Evolutionary conservation across 1,140 invertebrate species (phyloP), one percentile per base, ranked within the genome.

Genomic region (Nephila pilipes): DNA sequence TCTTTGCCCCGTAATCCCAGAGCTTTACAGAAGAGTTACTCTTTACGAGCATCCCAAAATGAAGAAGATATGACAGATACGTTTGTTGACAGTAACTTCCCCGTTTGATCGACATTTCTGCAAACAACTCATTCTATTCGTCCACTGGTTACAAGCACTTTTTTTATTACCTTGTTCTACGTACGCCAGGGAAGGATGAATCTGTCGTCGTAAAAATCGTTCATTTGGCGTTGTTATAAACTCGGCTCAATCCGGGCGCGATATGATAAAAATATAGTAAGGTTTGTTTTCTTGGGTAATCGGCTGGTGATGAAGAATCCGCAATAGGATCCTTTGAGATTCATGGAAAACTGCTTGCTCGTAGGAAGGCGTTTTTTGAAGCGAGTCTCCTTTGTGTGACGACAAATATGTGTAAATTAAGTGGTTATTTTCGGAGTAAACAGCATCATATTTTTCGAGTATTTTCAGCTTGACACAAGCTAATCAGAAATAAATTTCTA

Each of bases 231-330:
- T 29, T 75, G 65, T 75, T 29, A 29, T 81, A 54, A 54, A n/a
- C 63, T 65, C 22, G 63, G 63, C 6, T 65, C 12, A n/a, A 29
- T 22, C 12, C 22, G 22, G 80, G 80, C 80, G 80, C 3, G 25
- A 75, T n/a, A 38, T 81, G 80, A 55, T 81, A 81, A 81, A 81
- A 81, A 81, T 81, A 81, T 29, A 55, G 38, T n/a, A 75, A 32
- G 69, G 80, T 81, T 81, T 54, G 22, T 46, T 54, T 55, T 81
- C 80, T 81, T 46, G 38, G 80, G 38, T 55, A 55, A 81, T 81
- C 80, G 46, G 36, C 38, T 54, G 80, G n/a, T 54, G 80, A 81
- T 81, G 80, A 38, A 81, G 38, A 55, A 54, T 54, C 46, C 22
- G 80, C 80, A 54, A 55, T 38, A 29, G 58, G 63, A n/a, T 46